A percentile compares a stretch with the other conserved stretches of the same genome.
These are phyloP conservation scores for Adelges cooleyi DNA, from an alignment of 1,140 invertebrate genomes.

Conservation along the genomic window DNA sequence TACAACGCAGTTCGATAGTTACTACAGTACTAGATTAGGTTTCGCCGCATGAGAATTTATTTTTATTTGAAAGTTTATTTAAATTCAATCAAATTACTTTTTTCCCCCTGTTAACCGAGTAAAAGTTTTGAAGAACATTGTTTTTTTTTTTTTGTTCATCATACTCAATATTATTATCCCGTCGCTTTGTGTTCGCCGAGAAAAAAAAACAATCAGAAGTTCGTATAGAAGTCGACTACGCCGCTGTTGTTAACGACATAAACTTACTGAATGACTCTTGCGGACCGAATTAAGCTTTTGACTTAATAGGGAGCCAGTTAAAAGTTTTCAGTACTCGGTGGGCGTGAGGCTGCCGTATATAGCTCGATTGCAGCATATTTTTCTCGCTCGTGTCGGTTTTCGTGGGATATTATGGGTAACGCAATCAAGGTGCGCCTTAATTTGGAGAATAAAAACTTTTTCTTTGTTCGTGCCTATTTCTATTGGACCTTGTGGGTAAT, in stretches of 20 bases:
- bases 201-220: too few species aligned
- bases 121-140: too few species aligned
- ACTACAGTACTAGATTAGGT: too few species aligned
- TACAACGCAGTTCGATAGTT: too few species aligned
- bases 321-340: neutral
- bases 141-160: too few species aligned
- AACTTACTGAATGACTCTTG: neutral
- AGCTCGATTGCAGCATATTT: neutral
- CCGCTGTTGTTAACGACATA: neutral
- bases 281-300: neutral
- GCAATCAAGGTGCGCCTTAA: neutral
- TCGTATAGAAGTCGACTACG: too few species aligned
- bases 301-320: slow-evolving; percentile 9
- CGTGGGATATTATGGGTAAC: neutral
- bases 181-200: too few species aligned
- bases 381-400: neutral
- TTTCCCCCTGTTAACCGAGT: too few species aligned
- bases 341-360: neutral
- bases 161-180: too few species aligned
- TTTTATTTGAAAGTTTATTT: too few species aligned
- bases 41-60: too few species aligned
- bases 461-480: slow-evolving; percentile 1
- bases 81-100: too few species aligned
- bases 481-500: neutral
- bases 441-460: neutral